Conservation (phyloP, 2,113 vertebrate genomes). For the Prinia subflava region DNA sequence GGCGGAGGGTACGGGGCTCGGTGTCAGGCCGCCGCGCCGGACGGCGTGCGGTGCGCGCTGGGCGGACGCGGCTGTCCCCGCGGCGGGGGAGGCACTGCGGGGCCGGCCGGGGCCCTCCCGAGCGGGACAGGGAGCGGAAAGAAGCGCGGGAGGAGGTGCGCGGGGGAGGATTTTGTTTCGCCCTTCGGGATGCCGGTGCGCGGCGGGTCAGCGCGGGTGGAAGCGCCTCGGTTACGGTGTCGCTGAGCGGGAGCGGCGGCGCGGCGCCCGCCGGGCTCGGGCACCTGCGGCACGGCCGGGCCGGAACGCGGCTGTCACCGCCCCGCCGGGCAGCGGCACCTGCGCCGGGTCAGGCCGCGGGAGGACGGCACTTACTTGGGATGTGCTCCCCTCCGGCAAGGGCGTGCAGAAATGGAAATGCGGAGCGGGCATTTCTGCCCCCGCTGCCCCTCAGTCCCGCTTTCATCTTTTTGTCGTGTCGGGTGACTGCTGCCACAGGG, state of each 20-base stretch:
- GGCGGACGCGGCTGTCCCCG: not conserved
- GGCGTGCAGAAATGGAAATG: not conserved
- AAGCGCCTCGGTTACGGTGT: not conserved
- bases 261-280: not conserved
- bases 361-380: accelerated
- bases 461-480: accelerated
- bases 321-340: not conserved
- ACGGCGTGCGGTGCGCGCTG: not conserved
- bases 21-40: not conserved
- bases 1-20: not conserved
- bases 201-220: not conserved
- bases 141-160: not conserved
- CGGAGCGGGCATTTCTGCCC: too few species aligned
- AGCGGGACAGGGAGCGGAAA: not conserved
- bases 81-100: too few species aligned
- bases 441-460: too few species aligned
- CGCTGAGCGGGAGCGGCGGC: not conserved
- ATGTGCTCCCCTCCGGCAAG: not conserved
- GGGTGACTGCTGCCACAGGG: not conserved
- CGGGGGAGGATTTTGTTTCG: not conserved
- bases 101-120: too few species aligned
- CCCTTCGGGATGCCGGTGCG: accelerated
- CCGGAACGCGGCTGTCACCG: not conserved
- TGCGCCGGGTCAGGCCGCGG: not conserved
- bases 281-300: not conserved